A percentile compares a stretch with the other conserved stretches of the same genome.
phyloP scores from a whole-genome alignment of 2,113 vertebrate species.

The Scomber japonicus region DNA sequence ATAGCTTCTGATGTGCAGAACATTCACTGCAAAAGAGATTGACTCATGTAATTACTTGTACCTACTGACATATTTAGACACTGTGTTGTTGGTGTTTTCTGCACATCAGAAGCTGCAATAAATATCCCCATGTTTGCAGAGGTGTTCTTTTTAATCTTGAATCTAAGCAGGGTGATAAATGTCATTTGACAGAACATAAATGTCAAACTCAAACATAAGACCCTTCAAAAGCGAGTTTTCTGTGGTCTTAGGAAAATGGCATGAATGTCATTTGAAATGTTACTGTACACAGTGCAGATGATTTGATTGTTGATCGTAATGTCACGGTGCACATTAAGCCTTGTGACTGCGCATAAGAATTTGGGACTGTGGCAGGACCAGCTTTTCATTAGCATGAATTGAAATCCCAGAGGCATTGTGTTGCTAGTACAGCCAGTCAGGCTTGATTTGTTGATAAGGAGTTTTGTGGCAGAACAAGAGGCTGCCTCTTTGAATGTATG shows the following conservation, averaged over 20 bases:
- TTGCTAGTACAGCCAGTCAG: conserved; percentile 35
- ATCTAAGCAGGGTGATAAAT: conserved; percentile 42
- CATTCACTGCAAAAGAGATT: not conserved
- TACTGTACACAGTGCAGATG: not conserved
- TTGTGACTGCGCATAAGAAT: conserved; percentile 18
- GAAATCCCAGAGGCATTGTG: conserved; percentile 19
- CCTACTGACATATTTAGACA: not conserved
- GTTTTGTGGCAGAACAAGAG: conserved; percentile 27
- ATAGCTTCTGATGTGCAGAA: not conserved
- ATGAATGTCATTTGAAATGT: conserved; percentile 39
- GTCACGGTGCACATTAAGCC: conserved; percentile 21
- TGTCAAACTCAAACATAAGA: conserved; percentile 55
- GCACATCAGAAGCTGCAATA: not conserved
- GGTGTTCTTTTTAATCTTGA: conserved; percentile 41
- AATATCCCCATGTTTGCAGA: conserved; percentile 2
- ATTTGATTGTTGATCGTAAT: conserved; percentile 24
- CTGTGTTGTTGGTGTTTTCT: not conserved
- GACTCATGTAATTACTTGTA: not conserved
- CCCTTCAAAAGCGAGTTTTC: conserved; percentile 32
- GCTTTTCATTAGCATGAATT: conserved; percentile 45
- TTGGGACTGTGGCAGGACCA: not conserved
- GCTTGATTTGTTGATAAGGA: conserved; percentile 59
- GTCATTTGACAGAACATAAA: conserved; percentile 58
- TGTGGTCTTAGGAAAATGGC: conserved; percentile 36
- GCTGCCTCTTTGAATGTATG: conserved; percentile 12